A percentile compares a stretch with the other conserved stretches of the same genome.
Evolutionary conservation across 1,140 invertebrate genomes (phyloP).

Genomic region (Whitmania pigra): DNA sequence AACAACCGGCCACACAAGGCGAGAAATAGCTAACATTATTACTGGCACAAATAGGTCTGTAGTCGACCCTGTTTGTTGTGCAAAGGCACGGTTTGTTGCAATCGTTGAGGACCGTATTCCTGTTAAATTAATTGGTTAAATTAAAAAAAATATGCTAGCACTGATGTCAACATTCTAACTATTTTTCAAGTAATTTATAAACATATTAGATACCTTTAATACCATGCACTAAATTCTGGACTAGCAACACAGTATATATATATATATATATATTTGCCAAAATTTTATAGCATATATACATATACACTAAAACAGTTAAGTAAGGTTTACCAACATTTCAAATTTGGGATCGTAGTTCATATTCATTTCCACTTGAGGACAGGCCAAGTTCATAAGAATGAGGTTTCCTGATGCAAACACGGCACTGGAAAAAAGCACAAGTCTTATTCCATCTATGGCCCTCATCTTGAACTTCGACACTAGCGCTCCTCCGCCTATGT

Average conservation of each 20-base stretch:
- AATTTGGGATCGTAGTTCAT: not conserved
- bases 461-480: conserved; percentile 1
- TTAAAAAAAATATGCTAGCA: too few relatives aligned
- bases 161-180: too few relatives aligned
- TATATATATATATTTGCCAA: too few relatives aligned
- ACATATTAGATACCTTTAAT: too few relatives aligned
- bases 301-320: not conserved
- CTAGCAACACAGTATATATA: too few relatives aligned
- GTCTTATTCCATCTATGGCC: conserved; percentile 4
- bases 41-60: conserved; percentile 19
- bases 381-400: conserved; percentile 5
- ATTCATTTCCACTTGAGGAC: conserved; percentile 20
- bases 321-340: not conserved
- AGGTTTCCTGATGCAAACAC: conserved; percentile 1
- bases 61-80: not conserved
- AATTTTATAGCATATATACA: too few relatives aligned
- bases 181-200: too few relatives aligned
- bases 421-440: not conserved
- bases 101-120: conserved; percentile 7
- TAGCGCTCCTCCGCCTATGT: conserved; percentile 7
- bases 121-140: not conserved
- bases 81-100: conserved; percentile 20
- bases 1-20: conserved; percentile 21
- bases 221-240: too few relatives aligned
- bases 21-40: conserved; percentile 23